Evolutionary conservation across 2,113 vertebrate genomes (phyloP).

Genomic region (Athene noctua): DNA sequence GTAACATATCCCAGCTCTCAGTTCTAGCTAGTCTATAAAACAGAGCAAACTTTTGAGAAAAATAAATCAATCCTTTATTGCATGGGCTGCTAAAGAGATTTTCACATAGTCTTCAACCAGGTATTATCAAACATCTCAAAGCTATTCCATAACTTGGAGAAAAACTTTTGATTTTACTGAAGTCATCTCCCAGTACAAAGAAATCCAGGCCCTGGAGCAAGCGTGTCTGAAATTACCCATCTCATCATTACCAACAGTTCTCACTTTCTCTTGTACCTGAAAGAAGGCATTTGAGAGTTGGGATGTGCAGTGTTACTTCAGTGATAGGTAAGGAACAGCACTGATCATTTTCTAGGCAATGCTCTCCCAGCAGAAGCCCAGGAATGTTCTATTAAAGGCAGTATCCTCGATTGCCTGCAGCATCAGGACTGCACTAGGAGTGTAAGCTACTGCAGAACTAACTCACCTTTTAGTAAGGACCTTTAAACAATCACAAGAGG

Average conservation of each 20-base stretch:
- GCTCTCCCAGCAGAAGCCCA: not conserved
- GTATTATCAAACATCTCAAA: not conserved
- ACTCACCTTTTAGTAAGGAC: not conserved
- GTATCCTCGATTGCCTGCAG: not conserved
- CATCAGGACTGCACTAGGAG: not conserved
- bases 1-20: not conserved
- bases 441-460: not conserved
- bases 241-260: not conserved
- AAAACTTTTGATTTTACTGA: not conserved
- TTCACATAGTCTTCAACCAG: not conserved
- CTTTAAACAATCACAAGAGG: not conserved
- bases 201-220: not conserved
- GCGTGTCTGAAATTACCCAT: not conserved
- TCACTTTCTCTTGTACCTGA: conserved; percentile 78
- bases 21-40: not conserved
- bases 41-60: not conserved
- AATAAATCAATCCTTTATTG: not conserved
- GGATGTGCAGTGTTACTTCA: too few relatives aligned
- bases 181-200: not conserved
- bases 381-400: not conserved
- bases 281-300: not conserved
- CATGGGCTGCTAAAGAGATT: not conserved
- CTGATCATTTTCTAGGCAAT: not conserved
- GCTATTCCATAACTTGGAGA: not conserved
- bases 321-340: not conserved